Evolutionary conservation across 2,888 invertebrate species (phyloP), one percentile per base, ranked within the genome.

Genomic region (Hypomecis punctinalis): DNA sequence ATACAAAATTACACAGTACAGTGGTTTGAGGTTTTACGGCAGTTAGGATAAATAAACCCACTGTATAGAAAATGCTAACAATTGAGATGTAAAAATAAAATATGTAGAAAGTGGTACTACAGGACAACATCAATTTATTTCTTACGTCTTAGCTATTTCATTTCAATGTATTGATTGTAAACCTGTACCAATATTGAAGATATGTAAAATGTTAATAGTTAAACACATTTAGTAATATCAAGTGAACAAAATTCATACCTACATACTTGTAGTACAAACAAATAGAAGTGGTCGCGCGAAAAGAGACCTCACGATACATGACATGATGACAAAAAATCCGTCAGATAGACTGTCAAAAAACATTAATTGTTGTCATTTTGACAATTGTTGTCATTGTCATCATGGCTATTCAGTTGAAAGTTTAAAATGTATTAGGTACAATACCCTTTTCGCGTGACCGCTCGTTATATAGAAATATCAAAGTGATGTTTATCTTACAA

Each of bases 151-250:
- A 48, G n/a, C 48, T 36, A 6, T 48, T 48, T 35, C 33, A 36
- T n/a, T 5, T 35, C 33, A 6, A 1, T 7, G 36, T 36, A 36
- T 37, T 11, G 10, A 49, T 40, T 4, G 40, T 40, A 11, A 11
- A 7, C 5, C 10, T 7, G 7, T 9, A 11, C 35, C 23, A 33
- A 9, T 36, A n/a, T n/a, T 7, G 11, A 36, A 49, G n/a, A 49
- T n/a, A 36, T 10, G n/a, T 40, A 40, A 40, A 48, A 49, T 37
- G 11, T 11, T 49, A 49, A 48, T 48, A 36, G 49, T 36, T 49
- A 49, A 37, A 11, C 36, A 49, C 49, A 49, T 49, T 49, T 49
- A 49, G 11, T 49, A 40, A 40, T 40, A 40, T 40, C 36, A 49
- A 36, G 37, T 48, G 11, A 45, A 37, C 45, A 23, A 45, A 8